Conservation (phyloP, 1,140 invertebrate genomes). For the Xylocopa sonorina region DNA sequence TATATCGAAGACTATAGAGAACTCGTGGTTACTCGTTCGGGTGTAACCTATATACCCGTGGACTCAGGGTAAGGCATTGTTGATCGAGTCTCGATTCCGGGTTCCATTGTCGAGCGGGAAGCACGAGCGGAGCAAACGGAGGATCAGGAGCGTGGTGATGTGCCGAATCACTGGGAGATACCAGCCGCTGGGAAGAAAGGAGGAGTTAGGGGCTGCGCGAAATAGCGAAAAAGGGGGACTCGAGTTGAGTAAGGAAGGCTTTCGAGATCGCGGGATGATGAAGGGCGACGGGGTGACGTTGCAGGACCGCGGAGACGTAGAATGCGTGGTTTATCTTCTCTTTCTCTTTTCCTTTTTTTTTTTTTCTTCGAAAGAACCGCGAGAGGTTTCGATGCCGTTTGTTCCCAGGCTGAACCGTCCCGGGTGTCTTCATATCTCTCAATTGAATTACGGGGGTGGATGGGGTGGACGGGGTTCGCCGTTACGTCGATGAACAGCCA, state of each 20-base stretch:
- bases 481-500: constrained; percentile 2
- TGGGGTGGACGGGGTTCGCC: background rate
- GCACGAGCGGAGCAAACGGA: constrained; percentile 43
- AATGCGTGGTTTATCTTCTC: no score
- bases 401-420: background rate
- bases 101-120: constrained; percentile 64
- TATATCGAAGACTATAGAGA: no score
- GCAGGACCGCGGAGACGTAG: no score
- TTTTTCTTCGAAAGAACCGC: no score
- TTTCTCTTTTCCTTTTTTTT: no score
- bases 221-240: background rate
- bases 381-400: background rate
- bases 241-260: background rate
- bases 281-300: background rate
- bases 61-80: constrained; percentile 57
- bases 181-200: background rate
- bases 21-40: no score
- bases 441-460: background rate
- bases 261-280: background rate
- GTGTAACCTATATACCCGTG: constrained; percentile 49
- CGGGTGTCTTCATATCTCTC: background rate
- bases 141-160: constrained; percentile 37
- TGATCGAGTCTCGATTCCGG: constrained; percentile 66
- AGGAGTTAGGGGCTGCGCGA: background rate
- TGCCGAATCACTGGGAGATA: constrained; percentile 2